A percentile compares a stretch with the other conserved stretches of the same genome.
Conservation (phyloP, 2,888 invertebrate species). For the Glyphotaelius pellucidus region DNA sequence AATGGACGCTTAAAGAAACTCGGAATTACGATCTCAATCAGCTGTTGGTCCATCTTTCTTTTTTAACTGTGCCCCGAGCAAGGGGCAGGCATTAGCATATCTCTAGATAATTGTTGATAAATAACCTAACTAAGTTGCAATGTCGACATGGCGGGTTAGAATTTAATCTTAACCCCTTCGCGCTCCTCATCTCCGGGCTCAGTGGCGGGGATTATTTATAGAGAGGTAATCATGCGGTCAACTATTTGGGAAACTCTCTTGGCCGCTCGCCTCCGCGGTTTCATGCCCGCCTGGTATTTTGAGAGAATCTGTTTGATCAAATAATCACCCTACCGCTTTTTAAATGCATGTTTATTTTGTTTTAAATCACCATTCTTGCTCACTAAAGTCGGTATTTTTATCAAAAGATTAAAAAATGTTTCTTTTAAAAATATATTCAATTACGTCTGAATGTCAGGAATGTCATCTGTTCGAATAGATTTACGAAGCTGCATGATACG, state of each 20-base stretch:
- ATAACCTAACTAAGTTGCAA: constrained; percentile 16
- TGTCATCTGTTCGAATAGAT: neutral
- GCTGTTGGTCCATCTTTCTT: constrained; percentile 8
- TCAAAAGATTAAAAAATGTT: neutral
- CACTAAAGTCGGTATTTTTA: neutral
- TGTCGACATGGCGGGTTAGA: constrained; percentile 32
- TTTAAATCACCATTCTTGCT: neutral
- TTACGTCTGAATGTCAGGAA: neutral
- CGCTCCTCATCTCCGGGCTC: neutral
- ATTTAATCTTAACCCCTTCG: constrained; percentile 5
- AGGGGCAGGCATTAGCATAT: constrained; percentile 23
- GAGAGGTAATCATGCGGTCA: constrained; percentile 40
- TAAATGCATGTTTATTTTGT: neutral
- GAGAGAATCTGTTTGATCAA: constrained; percentile 33
- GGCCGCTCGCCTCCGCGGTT: constrained; percentile 27
- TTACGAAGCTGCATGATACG: neutral
- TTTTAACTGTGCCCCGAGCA: constrained; percentile 11
- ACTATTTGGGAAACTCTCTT: constrained; percentile 47
- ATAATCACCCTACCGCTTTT: constrained; percentile 23
- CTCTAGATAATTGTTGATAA: constrained; percentile 19
- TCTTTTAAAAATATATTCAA: neutral
- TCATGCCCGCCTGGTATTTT: constrained; percentile 44
- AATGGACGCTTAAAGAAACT: neutral
- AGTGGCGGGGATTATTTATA: constrained; percentile 37
- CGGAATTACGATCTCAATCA: neutral